These are phyloP conservation scores for Dromius quadrimaculatus DNA, from an alignment of 2,888 invertebrate species.

Conservation along the genomic window DNA sequence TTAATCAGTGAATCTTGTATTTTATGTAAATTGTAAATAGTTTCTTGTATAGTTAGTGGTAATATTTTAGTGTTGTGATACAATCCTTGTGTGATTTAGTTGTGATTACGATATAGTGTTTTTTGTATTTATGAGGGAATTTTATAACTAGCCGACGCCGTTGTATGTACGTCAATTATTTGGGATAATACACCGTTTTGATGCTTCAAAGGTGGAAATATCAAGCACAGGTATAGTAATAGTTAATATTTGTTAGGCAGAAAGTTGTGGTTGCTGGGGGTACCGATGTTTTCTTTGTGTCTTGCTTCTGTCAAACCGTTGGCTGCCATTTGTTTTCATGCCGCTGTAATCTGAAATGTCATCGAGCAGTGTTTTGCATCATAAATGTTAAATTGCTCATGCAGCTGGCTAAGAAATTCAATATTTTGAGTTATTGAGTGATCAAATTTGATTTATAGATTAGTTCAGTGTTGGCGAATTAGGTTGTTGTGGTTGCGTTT, in stretches of 20 bases:
- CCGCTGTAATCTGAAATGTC: constrained; percentile 66
- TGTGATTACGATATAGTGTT: constrained; percentile 70
- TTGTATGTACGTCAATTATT: constrained; percentile 69
- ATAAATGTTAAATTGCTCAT: constrained; percentile 23
- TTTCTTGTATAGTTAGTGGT: constrained; percentile 80
- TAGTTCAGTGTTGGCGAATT: neutral
- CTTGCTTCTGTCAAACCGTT: constrained; percentile 69
- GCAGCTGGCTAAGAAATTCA: constrained; percentile 9
- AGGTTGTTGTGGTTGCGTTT: constrained; percentile 22
- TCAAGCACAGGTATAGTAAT: constrained; percentile 62
- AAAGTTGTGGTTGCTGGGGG: constrained; percentile 53
- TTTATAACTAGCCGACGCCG: constrained; percentile 72
- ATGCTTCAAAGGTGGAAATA: constrained; percentile 60
- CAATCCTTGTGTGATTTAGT: constrained; percentile 69
- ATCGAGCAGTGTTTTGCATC: constrained; percentile 57
- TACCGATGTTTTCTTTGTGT: constrained; percentile 68
- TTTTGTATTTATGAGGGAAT: constrained; percentile 72
- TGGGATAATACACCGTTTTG: constrained; percentile 66
- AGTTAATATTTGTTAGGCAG: constrained; percentile 39
- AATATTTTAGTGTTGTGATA: constrained; percentile 71
- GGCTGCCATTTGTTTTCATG: constrained; percentile 69
- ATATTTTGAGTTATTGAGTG: neutral
- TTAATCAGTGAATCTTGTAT: constrained; percentile 74
- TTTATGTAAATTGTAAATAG: constrained; percentile 81
- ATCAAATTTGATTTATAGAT: neutral